Percentiles rank a stretch among this genome's conserved stretches.
phyloP scores from a whole-genome alignment of 2,113 vertebrate species.

The Anhinga rufa region DNA sequence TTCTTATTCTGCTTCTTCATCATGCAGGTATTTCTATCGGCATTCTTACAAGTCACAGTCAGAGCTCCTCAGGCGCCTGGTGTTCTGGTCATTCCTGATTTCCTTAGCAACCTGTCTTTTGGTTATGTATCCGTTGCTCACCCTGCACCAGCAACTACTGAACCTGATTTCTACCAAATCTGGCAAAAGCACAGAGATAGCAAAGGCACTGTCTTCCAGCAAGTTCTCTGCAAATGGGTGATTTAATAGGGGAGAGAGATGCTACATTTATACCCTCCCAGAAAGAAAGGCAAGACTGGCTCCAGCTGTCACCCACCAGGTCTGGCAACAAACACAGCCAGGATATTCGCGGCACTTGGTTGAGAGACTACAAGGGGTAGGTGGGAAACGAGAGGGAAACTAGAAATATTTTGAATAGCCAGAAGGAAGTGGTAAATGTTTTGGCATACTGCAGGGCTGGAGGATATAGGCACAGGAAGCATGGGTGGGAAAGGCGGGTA shows the following conservation, averaged over 20 bases:
- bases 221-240: neutral
- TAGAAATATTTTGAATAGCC: neutral
- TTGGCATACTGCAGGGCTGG: neutral
- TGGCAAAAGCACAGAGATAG: neutral
- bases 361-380: neutral
- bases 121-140: neutral
- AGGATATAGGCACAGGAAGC: neutral
- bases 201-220: neutral
- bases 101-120: neutral
- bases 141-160: neutral
- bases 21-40: neutral
- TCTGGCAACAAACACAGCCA: neutral
- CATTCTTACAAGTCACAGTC: neutral
- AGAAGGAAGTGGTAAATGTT: neutral
- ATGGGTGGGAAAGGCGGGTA: neutral
- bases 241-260: neutral
- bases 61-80: neutral
- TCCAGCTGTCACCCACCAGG: neutral
- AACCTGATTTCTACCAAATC: neutral
- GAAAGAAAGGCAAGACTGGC: neutral
- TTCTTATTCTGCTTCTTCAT: neutral
- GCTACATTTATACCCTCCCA: neutral
- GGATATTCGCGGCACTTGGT: accelerated
- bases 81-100: neutral
- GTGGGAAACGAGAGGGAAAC: neutral